Percentiles rank a stretch among this genome's conserved stretches.
Conservation (phyloP, 2,113 vertebrate species). For the Callipepla californica region DNA sequence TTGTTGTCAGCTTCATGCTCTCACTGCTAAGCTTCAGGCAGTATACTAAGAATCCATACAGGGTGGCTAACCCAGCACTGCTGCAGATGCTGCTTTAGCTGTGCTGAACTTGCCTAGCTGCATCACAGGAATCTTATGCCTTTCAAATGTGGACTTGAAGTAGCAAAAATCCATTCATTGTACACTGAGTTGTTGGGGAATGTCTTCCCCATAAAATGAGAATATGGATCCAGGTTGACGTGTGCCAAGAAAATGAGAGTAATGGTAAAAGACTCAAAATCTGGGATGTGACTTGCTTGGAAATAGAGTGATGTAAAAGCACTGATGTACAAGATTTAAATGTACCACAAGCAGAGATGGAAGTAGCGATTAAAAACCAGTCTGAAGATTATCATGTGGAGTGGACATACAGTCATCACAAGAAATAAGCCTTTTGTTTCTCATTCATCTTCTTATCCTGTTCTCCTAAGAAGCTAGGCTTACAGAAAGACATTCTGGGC, state of each 20-base stretch:
- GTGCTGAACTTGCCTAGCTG: background rate
- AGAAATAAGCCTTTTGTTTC: constrained; percentile 1
- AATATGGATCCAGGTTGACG: background rate
- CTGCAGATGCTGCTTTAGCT: background rate
- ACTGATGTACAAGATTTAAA: background rate
- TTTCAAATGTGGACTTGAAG: background rate
- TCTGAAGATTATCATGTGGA: background rate
- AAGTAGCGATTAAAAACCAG: background rate
- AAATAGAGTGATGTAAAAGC: background rate
- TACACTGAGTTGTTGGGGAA: background rate
- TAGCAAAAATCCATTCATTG: background rate
- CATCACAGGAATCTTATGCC: background rate
- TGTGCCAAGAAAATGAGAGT: background rate
- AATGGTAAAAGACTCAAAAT: background rate
- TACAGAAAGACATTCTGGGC: background rate
- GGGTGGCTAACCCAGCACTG: background rate
- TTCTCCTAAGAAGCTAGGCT: background rate
- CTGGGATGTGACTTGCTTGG: background rate
- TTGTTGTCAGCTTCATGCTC: background rate
- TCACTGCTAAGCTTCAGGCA: background rate
- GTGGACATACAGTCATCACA: background rate
- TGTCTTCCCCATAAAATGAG: background rate
- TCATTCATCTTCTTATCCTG: background rate
- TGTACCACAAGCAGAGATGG: background rate
- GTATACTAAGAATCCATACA: background rate